A percentile compares a stretch with the other conserved stretches of the same genome.
Evolutionary conservation across 2,888 invertebrate genomes (phyloP).

Genomic region (Capitulum mitella): DNA sequence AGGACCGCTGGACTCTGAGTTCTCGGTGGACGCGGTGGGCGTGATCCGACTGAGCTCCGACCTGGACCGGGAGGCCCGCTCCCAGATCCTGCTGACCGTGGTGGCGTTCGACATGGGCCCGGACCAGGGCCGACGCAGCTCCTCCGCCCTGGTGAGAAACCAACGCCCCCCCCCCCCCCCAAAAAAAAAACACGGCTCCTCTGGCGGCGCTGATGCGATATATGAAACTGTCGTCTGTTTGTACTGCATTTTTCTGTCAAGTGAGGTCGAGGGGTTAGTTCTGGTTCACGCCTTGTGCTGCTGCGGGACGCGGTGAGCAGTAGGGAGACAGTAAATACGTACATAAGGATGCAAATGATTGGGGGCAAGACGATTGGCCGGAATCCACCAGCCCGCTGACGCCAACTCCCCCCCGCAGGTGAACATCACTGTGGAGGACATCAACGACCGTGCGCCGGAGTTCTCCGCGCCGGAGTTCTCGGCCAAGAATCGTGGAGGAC

Average conservation of each 20-base stretch:
- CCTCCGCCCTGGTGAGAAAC: constrained; percentile 62
- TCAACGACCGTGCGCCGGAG: constrained; percentile 80
- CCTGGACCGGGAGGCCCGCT: constrained; percentile 69
- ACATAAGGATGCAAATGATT: too few relatives aligned
- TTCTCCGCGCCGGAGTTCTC: constrained; percentile 70
- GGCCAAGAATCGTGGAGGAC: constrained; percentile 75
- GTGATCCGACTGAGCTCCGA: constrained; percentile 68
- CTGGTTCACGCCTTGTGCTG: too few relatives aligned
- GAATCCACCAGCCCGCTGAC: too few relatives aligned
- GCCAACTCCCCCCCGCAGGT: constrained; percentile 42
- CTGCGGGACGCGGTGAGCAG: too few relatives aligned
- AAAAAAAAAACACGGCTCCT: too few relatives aligned
- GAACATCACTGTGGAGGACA: constrained; percentile 61
- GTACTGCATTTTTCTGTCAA: too few relatives aligned
- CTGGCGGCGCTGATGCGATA: too few relatives aligned
- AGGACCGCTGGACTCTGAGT: too few relatives aligned
- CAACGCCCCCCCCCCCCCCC: background rate
- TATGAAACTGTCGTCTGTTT: too few relatives aligned
- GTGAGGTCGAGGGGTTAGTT: too few relatives aligned
- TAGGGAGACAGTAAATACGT: too few relatives aligned
- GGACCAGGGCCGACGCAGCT: constrained; percentile 57
- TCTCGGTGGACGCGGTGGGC: constrained; percentile 46
- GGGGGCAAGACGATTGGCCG: too few relatives aligned
- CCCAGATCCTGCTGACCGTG: constrained; percentile 65
- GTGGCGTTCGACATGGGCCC: constrained; percentile 75